phyloP scores from a whole-genome alignment of 2,113 vertebrate genomes.

The Menura novaehollandiae region DNA sequence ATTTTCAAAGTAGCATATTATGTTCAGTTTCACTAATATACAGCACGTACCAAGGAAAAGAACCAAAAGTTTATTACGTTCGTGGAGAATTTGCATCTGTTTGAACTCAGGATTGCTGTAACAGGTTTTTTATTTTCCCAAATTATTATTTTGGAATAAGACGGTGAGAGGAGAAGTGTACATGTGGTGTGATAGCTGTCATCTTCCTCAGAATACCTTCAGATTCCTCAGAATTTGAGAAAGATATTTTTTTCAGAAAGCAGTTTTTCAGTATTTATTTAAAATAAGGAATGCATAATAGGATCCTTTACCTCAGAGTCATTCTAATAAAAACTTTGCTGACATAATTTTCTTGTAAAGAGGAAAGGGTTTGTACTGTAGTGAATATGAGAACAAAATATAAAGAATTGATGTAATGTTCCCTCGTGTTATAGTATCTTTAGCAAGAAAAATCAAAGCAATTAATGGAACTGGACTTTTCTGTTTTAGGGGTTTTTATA shows the following conservation, averaged over 20 bases:
- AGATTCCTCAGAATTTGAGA: neutral
- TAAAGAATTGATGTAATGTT: neutral
- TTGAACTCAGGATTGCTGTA: neutral
- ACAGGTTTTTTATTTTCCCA: constrained; percentile 19
- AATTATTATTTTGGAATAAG: neutral
- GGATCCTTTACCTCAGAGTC: neutral
- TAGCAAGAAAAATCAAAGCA: neutral
- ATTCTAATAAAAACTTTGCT: neutral
- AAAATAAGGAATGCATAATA: neutral
- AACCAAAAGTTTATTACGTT: neutral
- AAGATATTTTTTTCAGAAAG: neutral
- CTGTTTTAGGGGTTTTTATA: neutral
- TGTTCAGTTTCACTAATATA: neutral
- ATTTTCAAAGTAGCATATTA: constrained; percentile 21
- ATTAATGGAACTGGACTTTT: neutral
- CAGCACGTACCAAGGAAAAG: neutral
- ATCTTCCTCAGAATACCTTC: neutral
- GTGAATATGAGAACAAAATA: neutral
- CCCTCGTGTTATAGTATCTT: neutral
- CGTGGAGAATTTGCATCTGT: constrained; percentile 20
- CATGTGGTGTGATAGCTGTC: neutral
- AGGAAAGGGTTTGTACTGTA: neutral
- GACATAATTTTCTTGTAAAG: neutral
- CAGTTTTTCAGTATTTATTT: neutral
- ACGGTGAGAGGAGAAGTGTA: neutral